Base-by-base conservation (phyloP, 1,140 invertebrate species). In the Drosophila littoralis region DNA sequence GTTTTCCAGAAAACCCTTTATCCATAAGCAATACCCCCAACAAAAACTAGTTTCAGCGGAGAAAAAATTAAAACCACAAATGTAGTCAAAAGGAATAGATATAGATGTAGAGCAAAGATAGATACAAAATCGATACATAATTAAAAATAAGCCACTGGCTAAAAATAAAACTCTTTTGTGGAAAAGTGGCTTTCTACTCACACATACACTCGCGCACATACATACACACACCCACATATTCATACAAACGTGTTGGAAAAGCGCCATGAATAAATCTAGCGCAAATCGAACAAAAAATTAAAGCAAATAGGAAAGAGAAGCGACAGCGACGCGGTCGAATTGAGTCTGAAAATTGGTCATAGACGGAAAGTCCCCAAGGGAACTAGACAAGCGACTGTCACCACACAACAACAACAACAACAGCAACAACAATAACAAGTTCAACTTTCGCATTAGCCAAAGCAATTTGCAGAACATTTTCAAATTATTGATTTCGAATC, bases 71-170 rank as follows among this genome's bases (percentile, higher is more conserved):
- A 28, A 28, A 5, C 22, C 22, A 28, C 22, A 28, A 28, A 28
- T 3, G 22, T 28, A 5, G 22, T 28, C 17, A 17, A 28, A 33
- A 15, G n/a, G n/a, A 32, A 28, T 28, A 4, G 22, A 28, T 22
- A 58, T 58, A n/a, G 7, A 58, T 58, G 38, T 7, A 10, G 10
- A 12, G 28, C n/a, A 59, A 33, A 43, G 9, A 35, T 59, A 45
- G 28, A 45, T 33, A 46, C 28, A 73, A 88, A 86, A 86, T 86
- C 83, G 55, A 86, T 59, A 59, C 42, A 45, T 88, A 77, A 66
- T 79, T 77, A 77, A 86, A 88, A 88, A 88, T 79, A 88, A 88
- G 48, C 76, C 64, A 66, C 46, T 35, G 46, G 61, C 79, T 83
- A 88, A 77, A 88, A 88, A 88, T 74, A 83, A 63, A 79, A 69